phyloP scores from a whole-genome alignment of 2,113 vertebrate species.

The Agapornis roseicollis region DNA sequence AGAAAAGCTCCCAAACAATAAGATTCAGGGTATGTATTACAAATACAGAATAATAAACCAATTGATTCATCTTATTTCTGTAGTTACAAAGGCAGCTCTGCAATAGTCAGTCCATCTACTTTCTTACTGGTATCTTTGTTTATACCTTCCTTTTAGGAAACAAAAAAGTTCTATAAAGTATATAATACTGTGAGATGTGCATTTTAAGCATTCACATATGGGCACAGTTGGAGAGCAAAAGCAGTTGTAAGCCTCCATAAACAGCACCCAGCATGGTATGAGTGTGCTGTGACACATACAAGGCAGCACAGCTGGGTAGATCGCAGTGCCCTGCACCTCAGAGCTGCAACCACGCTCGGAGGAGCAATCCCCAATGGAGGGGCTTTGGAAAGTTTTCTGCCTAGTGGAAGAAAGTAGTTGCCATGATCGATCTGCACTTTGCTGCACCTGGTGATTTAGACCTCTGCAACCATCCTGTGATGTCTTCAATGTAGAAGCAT shows the following conservation, averaged over 20 bases:
- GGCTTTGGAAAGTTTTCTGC: not conserved
- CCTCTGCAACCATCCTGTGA: not conserved
- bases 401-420: not conserved
- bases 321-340: not conserved
- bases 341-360: fast-evolving
- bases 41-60: not conserved
- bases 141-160: not conserved
- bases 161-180: not conserved
- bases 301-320: not conserved
- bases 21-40: not conserved
- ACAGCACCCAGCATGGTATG: fast-evolving
- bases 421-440: fast-evolving
- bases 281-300: fast-evolving
- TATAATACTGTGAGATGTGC: not conserved
- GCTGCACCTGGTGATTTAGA: not conserved
- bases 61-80: not conserved
- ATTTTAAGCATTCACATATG: not conserved
- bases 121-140: not conserved
- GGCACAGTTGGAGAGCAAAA: not conserved
- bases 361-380: not conserved
- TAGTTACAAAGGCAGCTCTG: not conserved
- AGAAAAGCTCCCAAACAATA: not conserved
- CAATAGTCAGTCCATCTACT: not conserved
- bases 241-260: not conserved
- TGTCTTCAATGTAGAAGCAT: fast-evolving